Conservation (phyloP, 1,140 invertebrate species). For the Cydia fagiglandana region DNA sequence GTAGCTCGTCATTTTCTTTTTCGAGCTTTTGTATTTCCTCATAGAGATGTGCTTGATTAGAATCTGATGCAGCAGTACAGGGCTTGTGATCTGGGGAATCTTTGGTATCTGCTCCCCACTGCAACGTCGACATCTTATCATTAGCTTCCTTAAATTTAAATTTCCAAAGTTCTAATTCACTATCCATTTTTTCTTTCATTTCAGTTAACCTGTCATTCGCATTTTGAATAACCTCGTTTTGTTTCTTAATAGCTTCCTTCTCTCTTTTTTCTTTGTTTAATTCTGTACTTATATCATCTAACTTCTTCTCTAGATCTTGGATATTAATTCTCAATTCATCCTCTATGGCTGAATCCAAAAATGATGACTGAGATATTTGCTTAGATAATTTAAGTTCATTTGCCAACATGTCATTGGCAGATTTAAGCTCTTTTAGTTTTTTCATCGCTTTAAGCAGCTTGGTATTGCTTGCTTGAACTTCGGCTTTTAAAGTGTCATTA, state of each 20-base stretch:
- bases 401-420: constrained; percentile 81
- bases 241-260: constrained; percentile 83
- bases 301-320: constrained; percentile 81
- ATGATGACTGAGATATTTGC: constrained; percentile 79
- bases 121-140: constrained; percentile 81
- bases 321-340: constrained; percentile 87
- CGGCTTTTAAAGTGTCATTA: constrained; percentile 74
- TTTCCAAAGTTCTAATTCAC: constrained; percentile 84
- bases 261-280: constrained; percentile 82
- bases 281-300: constrained; percentile 81
- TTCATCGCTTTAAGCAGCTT: constrained; percentile 86
- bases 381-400: constrained; percentile 80
- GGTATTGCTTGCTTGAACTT: constrained; percentile 81
- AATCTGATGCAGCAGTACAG: background rate
- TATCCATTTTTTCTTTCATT: constrained; percentile 89
- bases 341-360: constrained; percentile 86
- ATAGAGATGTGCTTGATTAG: constrained; percentile 66
- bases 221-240: constrained; percentile 85
- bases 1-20: constrained; percentile 86
- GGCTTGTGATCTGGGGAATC: constrained; percentile 41
- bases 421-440: constrained; percentile 87
- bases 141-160: constrained; percentile 83
- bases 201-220: constrained; percentile 89
- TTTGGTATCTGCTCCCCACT: constrained; percentile 77
- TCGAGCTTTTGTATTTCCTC: constrained; percentile 82